phyloP scores from a whole-genome alignment of 2,113 vertebrate genomes.

The Hydrochoerus hydrochaeris region DNA sequence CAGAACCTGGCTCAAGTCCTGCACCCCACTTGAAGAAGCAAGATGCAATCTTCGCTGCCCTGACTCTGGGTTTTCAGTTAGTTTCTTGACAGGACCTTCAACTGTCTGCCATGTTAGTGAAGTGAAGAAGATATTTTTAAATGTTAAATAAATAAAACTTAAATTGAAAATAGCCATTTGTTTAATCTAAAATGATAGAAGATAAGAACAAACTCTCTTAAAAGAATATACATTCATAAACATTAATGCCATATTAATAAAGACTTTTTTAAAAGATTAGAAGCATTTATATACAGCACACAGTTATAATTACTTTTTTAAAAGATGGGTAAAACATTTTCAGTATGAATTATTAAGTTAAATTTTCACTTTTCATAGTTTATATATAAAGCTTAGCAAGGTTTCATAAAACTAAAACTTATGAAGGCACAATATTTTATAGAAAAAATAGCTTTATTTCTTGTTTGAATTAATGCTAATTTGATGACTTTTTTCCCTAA shows the following conservation, averaged over 20 bases:
- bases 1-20: background rate
- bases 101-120: conserved; percentile 47
- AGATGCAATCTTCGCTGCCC: background rate
- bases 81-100: background rate
- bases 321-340: background rate
- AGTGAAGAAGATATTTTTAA: conserved; percentile 67
- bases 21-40: background rate
- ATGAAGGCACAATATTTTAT: background rate
- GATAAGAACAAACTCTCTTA: background rate
- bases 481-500: background rate
- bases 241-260: background rate
- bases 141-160: conserved; percentile 76
- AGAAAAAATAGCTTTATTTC: background rate
- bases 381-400: background rate
- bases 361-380: background rate
- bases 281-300: background rate
- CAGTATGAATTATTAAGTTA: background rate
- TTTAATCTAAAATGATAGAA: background rate
- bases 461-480: background rate
- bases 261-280: background rate
- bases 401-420: background rate
- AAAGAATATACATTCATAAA: background rate
- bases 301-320: background rate
- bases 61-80: background rate
- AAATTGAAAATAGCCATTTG: background rate